Evolutionary conservation across 2,888 invertebrate species (phyloP).

Genomic region (Clitarchus hookeri): DNA sequence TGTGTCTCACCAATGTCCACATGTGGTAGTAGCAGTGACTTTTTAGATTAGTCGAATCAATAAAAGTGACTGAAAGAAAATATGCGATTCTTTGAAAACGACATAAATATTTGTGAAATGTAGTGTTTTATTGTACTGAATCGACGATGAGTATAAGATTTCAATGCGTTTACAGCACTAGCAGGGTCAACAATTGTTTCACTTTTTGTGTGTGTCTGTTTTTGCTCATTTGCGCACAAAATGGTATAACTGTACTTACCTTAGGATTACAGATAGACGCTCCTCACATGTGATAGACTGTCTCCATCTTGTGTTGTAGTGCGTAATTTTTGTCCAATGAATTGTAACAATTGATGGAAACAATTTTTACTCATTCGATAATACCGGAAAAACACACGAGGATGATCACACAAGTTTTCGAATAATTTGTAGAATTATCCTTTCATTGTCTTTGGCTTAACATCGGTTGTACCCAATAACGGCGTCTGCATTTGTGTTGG

Average conservation of each 20-base stretch:
- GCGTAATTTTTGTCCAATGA: not conserved
- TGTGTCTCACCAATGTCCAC: not conserved
- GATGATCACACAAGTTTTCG: conserved; percentile 20
- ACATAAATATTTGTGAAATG: too few relatives aligned
- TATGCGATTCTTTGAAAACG: too few relatives aligned
- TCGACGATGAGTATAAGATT: not conserved
- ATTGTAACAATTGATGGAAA: conserved; percentile 11
- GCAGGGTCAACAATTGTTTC: too few relatives aligned
- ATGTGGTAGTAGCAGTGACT: not conserved
- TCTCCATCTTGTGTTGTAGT: conserved; percentile 5
- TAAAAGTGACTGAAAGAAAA: not conserved
- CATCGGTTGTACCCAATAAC: conserved; percentile 6
- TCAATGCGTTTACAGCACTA: not conserved
- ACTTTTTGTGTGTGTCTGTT: not conserved
- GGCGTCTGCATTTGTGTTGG: not conserved
- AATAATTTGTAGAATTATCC: conserved; percentile 16
- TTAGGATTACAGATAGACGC: conserved; percentile 26
- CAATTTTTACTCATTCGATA: conserved; percentile 21
- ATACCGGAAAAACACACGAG: not conserved
- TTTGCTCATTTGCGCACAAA: not conserved
- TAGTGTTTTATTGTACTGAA: not conserved
- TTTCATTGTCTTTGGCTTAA: conserved; percentile 20
- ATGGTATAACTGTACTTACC: not conserved
- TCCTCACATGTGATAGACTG: not conserved
- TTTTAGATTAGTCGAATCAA: not conserved